Conservation (phyloP, 2,888 invertebrate species). For the Acanthosoma haemorrhoidale region DNA sequence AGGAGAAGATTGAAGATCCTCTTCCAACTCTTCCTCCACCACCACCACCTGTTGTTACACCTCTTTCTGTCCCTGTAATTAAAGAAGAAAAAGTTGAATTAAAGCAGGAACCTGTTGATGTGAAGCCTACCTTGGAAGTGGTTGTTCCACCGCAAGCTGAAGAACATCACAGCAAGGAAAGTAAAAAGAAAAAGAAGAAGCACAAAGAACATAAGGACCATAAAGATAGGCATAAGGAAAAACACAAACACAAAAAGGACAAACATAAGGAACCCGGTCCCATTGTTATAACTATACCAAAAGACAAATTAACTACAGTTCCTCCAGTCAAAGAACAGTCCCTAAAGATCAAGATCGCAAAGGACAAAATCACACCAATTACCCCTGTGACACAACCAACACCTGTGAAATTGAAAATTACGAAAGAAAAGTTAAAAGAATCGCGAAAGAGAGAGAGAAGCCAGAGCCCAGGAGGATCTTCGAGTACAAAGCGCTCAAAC, state of each 20-base stretch:
- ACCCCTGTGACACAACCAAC: constrained; percentile 46
- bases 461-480: constrained; percentile 25
- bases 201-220: constrained; percentile 62
- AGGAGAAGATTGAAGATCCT: constrained; percentile 19
- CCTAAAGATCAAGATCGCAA: constrained; percentile 76
- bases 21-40: constrained; percentile 21
- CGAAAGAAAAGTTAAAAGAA: constrained; percentile 39
- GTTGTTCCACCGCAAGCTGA: constrained; percentile 6
- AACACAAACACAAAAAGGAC: constrained; percentile 50
- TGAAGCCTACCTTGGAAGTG: constrained; percentile 6
- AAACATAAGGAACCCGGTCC: constrained; percentile 45
- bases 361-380: constrained; percentile 59
- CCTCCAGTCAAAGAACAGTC: constrained; percentile 47
- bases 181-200: constrained; percentile 45
- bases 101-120: constrained; percentile 42
- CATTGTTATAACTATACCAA: constrained; percentile 57
- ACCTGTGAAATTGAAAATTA: constrained; percentile 50
- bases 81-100: constrained; percentile 22
- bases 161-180: constrained; percentile 30
- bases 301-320: constrained; percentile 50
- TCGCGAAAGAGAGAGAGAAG: constrained; percentile 37
- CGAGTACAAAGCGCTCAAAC: constrained; percentile 36
- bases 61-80: constrained; percentile 38
- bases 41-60: constrained; percentile 33
- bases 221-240: constrained; percentile 56